These are phyloP conservation scores for Natrix natrix DNA, from an alignment of 2,797 vertebrate genomes.

Conservation along the genomic window DNA sequence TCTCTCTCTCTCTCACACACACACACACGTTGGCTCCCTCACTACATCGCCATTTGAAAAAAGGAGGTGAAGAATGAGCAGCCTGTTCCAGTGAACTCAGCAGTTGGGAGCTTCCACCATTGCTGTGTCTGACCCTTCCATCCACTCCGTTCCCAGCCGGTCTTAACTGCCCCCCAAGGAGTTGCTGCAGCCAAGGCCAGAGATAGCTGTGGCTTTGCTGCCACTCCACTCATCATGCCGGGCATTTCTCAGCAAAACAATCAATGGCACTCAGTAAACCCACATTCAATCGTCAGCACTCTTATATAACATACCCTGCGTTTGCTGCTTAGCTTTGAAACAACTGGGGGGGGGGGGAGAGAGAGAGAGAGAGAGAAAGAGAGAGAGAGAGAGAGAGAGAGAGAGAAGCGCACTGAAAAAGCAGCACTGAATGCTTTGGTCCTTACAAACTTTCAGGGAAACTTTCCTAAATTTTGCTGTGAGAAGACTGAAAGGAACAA, in stretches of 20 bases:
- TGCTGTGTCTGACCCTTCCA: slow-evolving; percentile 13
- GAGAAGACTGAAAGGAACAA: background rate
- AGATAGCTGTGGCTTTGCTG: background rate
- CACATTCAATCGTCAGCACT: background rate
- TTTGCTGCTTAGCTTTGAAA: background rate
- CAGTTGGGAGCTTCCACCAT: background rate
- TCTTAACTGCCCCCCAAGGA: slow-evolving; percentile 19
- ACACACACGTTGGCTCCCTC: background rate
- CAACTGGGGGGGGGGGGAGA: background rate
- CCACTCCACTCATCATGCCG: background rate
- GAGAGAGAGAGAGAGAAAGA: too few species aligned
- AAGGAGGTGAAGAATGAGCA: background rate
- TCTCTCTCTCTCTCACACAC: too few species aligned
- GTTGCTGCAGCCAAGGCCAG: slow-evolving; percentile 3
- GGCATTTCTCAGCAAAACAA: background rate
- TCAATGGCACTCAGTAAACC: background rate
- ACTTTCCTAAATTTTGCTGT: background rate
- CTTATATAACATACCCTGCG: background rate
- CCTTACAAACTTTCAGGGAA: background rate
- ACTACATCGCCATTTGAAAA: background rate
- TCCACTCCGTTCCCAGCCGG: slow-evolving; percentile 10
- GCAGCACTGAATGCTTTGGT: background rate
- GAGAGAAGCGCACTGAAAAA: background rate
- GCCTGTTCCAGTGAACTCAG: background rate
- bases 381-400: too few species aligned